Evolutionary conservation across 1,140 invertebrate genomes (phyloP), one percentile per base, ranked within the genome.

Genomic region (Listronotus bonariensis): DNA sequence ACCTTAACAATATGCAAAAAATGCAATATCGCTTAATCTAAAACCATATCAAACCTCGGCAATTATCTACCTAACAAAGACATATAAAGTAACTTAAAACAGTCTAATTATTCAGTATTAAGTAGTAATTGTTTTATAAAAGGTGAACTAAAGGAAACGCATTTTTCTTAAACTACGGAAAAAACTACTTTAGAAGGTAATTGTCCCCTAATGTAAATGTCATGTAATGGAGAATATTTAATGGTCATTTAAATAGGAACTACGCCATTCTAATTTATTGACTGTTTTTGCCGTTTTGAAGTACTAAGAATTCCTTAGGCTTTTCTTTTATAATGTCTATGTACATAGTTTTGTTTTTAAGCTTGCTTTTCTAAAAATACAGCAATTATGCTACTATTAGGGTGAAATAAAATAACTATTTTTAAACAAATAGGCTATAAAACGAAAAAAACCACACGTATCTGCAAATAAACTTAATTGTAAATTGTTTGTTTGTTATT

Each of bases 201-300:
- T 62, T 68, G 66, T 62, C 53, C 46, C 54, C 49, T 68, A 68
- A 68, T 68, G 66, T 68, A 58, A 62, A 56, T 68, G 60, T 68
- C 66, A 18, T 68, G 66, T 68, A 8, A 6, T 18, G 10, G 56
- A 51, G 26, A 48, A 38, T 15, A 26, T 49, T 41, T 43, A 65
- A 18, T 57, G 62, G 32, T 43, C 38, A 42, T 18, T 67, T 59
- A 42, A 34, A 59, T 48, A 63, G 66, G 66, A 68, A 68, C 48
- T 68, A 53, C 52, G 53, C 56, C 56, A 48, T 59, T 46, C 10
- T 46, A 66, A 65, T 57, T 65, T 53, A 18, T 55, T 48, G 18
- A 51, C 46, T 38, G 36, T 55, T 55, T 54, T 46, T 20, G 15
- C 14, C 17, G 8, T 40, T 18, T 41, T 38, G n/a, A 17, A 36